These are phyloP conservation scores for Bombyx huttoni DNA, from an alignment of 2,888 invertebrate genomes.

Conservation along the genomic window DNA sequence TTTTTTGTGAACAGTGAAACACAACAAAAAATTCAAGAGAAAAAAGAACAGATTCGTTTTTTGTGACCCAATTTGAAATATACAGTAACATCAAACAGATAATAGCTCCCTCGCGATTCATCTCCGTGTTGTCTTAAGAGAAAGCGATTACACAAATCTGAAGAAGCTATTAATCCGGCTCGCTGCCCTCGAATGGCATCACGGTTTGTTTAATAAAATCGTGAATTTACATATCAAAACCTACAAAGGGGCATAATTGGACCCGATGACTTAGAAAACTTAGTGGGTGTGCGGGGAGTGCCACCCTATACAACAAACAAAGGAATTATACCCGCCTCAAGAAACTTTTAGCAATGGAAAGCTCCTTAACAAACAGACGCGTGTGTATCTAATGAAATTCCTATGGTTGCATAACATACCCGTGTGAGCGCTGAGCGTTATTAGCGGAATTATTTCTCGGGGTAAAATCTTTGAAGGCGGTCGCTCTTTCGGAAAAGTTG, in stretches of 20 bases:
- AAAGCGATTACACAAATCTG: slow-evolving; percentile 73
- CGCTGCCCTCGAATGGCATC: slow-evolving; percentile 71
- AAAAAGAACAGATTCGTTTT: slow-evolving; percentile 1
- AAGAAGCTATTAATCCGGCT: slow-evolving; percentile 71
- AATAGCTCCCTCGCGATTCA: slow-evolving; percentile 52
- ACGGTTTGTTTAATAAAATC: slow-evolving; percentile 73
- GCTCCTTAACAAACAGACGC: slow-evolving; percentile 73
- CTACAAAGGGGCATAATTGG: slow-evolving; percentile 74
- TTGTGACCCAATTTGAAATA: slow-evolving; percentile 14
- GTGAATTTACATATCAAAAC: slow-evolving; percentile 73
- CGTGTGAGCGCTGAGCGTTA: slow-evolving; percentile 62
- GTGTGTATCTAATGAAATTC: slow-evolving; percentile 74
- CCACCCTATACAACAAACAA: slow-evolving; percentile 67
- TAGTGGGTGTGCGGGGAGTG: slow-evolving; percentile 56
- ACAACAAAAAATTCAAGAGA: no score
- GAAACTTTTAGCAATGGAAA: slow-evolving; percentile 74
- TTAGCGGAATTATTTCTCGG: slow-evolving; percentile 69
- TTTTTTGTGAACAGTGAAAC: slow-evolving; percentile 9
- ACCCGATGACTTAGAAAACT: slow-evolving; percentile 73
- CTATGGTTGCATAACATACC: slow-evolving; percentile 72
- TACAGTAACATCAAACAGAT: slow-evolving; percentile 29
- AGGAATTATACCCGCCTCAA: slow-evolving; percentile 74
- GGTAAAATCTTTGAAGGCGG: slow-evolving; percentile 70
- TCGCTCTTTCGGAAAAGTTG: slow-evolving; percentile 71
- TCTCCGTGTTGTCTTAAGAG: slow-evolving; percentile 65